These are phyloP conservation scores for Campoplex capitator DNA, from an alignment of 2,888 invertebrate genomes.

Conservation along the genomic window DNA sequence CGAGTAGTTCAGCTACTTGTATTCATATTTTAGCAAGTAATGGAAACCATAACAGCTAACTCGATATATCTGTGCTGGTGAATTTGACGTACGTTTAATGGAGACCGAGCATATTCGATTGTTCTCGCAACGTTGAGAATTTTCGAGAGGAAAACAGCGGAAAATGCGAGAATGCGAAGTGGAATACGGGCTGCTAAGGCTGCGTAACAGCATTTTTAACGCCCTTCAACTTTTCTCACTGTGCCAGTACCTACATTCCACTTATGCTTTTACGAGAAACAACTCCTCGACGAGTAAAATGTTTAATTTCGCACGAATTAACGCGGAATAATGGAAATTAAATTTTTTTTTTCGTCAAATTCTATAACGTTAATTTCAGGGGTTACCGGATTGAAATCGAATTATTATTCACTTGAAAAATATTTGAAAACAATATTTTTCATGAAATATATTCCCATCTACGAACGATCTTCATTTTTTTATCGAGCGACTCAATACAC, in stretches of 20 bases:
- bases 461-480: not conserved
- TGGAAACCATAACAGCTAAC: not conserved
- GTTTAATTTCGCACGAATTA: slow-evolving; percentile 12
- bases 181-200: not conserved
- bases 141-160: not conserved
- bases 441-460: too few species aligned
- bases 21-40: not conserved
- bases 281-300: not conserved
- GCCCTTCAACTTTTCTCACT: not conserved
- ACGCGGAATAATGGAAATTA: not conserved
- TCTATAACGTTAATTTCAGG: not conserved
- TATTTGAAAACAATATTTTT: too few species aligned
- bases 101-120: not conserved
- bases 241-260: not conserved
- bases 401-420: not conserved
- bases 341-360: not conserved
- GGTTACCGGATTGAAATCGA: not conserved
- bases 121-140: not conserved
- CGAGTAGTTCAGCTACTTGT: not conserved
- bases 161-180: slow-evolving; percentile 7
- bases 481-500: not conserved
- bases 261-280: not conserved
- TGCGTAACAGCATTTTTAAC: slow-evolving; percentile 13
- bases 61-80: not conserved
- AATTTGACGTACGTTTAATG: not conserved